A percentile compares a stretch with the other conserved stretches of the same genome.
Conservation (phyloP, 2,888 invertebrate species). For the Eupsilia transversa region DNA sequence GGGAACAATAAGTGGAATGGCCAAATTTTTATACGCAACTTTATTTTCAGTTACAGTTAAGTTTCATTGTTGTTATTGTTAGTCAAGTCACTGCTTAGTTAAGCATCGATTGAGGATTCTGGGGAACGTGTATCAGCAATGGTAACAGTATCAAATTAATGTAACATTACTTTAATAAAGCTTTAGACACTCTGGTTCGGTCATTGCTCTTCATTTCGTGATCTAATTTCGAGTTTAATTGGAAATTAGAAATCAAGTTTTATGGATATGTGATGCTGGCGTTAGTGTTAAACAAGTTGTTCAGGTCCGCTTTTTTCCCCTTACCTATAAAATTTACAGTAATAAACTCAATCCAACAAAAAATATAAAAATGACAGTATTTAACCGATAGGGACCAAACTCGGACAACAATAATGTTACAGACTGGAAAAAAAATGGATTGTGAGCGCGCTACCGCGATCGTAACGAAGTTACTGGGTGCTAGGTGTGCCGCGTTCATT, state of each 20-base stretch:
- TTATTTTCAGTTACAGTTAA: too few relatives aligned
- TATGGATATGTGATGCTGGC: neutral
- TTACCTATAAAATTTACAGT: neutral
- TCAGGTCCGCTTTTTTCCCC: neutral
- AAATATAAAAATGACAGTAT: slow-evolving; percentile 35
- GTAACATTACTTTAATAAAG: neutral
- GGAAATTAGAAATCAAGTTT: neutral
- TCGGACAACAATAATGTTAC: neutral
- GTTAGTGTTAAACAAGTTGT: neutral
- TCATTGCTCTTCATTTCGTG: neutral
- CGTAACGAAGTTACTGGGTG: slow-evolving; percentile 80
- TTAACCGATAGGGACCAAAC: slow-evolving; percentile 23
- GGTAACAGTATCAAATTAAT: too few relatives aligned
- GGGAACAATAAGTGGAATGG: neutral
- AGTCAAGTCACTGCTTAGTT: too few relatives aligned
- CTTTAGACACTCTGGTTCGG: neutral
- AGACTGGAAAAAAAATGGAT: slow-evolving; percentile 67
- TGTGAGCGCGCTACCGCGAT: slow-evolving; percentile 74
- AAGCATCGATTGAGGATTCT: neutral
- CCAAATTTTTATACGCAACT: neutral
- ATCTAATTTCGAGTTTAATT: neutral
- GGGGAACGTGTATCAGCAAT: neutral
- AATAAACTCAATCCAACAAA: neutral
- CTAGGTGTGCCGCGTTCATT: slow-evolving; percentile 77
- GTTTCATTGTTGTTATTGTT: neutral